These are phyloP conservation scores for Heliconius hewitsoni DNA, from an alignment of 1,140 invertebrate species.

Conservation along the genomic window DNA sequence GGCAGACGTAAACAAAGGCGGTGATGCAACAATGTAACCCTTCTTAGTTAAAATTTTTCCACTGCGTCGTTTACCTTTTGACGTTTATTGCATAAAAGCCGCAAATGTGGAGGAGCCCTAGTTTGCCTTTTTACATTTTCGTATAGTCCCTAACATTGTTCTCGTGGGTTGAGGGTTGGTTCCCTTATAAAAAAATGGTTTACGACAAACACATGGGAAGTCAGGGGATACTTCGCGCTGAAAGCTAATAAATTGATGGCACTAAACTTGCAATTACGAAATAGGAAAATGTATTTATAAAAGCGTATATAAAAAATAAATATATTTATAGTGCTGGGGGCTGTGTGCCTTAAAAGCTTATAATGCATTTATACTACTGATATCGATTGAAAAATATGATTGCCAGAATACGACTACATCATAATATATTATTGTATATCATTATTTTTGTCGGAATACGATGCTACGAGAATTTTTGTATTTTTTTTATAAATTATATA, in stretches of 20 bases:
- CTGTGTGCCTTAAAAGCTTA: not conserved
- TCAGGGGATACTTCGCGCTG: constrained; percentile 46
- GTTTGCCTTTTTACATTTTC: constrained; percentile 57
- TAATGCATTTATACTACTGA: no score
- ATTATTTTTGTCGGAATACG: not conserved
- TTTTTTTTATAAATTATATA: constrained; percentile 52
- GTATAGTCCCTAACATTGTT: constrained; percentile 45
- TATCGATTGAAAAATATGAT: no score
- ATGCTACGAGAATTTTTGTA: constrained; percentile 55
- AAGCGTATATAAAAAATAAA: not conserved
- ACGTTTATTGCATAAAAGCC: constrained; percentile 43
- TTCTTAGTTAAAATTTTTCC: constrained; percentile 39
- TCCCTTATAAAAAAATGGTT: constrained; percentile 66
- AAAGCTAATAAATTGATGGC: constrained; percentile 45
- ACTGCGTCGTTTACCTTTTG: constrained; percentile 40
- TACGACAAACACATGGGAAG: constrained; percentile 71
- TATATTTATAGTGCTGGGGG: not conserved
- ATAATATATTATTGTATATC: not conserved
- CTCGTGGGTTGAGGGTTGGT: constrained; percentile 56
- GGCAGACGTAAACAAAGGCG: constrained; percentile 35
- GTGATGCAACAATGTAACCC: constrained; percentile 37
- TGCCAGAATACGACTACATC: constrained; percentile 34
- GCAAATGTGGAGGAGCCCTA: constrained; percentile 52
- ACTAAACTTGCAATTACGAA: not conserved
- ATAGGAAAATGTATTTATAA: constrained; percentile 15